Evolutionary conservation across 2,113 vertebrate species (phyloP).

Genomic region (Neogobius melanostomus): DNA sequence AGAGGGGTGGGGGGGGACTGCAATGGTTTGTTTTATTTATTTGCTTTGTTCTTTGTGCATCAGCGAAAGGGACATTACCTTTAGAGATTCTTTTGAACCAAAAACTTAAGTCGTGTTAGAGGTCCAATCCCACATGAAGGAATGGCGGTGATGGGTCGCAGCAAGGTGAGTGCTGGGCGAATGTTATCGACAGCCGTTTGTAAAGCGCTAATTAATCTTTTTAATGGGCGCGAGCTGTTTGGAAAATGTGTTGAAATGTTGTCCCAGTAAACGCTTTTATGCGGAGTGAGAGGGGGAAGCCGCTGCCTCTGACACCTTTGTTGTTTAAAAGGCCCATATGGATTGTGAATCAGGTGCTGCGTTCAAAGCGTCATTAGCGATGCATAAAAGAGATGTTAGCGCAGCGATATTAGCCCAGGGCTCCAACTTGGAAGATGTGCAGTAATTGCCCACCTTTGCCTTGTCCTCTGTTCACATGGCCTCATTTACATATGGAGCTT

Average conservation of each 20-base stretch:
- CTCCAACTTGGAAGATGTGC: slow-evolving; percentile 66
- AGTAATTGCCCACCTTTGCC: slow-evolving; percentile 74
- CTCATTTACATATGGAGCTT: neutral
- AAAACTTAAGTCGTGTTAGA: slow-evolving; percentile 24
- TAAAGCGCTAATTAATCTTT: slow-evolving; percentile 63
- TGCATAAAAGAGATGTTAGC: slow-evolving; percentile 76
- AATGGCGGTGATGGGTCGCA: slow-evolving; percentile 44
- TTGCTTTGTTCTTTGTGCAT: slow-evolving; percentile 63
- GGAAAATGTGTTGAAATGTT: slow-evolving; percentile 53
- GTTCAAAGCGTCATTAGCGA: slow-evolving; percentile 78
- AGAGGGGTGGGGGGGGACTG: slow-evolving; percentile 16
- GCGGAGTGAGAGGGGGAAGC: slow-evolving; percentile 53
- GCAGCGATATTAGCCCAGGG: slow-evolving; percentile 72
- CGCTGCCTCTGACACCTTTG: slow-evolving; percentile 63
- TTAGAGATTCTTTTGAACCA: slow-evolving; percentile 41
- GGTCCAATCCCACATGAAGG: slow-evolving; percentile 23
- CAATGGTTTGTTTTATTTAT: slow-evolving; percentile 65
- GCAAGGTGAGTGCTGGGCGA: slow-evolving; percentile 33
- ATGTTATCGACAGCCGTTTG: slow-evolving; percentile 47
- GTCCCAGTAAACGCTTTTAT: slow-evolving; percentile 71
- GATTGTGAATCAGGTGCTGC: slow-evolving; percentile 69
- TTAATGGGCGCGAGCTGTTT: slow-evolving; percentile 60
- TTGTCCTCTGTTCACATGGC: slow-evolving; percentile 24
- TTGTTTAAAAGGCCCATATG: slow-evolving; percentile 77
- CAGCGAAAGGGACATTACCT: slow-evolving; percentile 48